phyloP scores from a whole-genome alignment of 2,113 vertebrate genomes.

The Peromyscus californicus region DNA sequence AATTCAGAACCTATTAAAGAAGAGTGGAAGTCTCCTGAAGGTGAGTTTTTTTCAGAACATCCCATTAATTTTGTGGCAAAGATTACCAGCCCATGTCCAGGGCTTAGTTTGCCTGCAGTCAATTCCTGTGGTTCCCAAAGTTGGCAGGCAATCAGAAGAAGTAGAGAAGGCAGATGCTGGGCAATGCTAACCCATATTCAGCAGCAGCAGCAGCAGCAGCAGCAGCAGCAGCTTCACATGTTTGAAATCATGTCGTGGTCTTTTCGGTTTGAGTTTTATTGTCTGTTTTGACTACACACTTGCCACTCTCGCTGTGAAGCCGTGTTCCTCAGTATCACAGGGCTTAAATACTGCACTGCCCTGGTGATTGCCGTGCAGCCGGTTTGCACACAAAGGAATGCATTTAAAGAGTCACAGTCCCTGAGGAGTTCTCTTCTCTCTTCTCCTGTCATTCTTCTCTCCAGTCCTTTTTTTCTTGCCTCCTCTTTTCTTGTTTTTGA shows the following conservation, averaged over 20 bases:
- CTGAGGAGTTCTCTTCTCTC: not conserved
- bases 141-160: constrained; percentile 85
- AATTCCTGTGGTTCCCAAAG: constrained; percentile 86
- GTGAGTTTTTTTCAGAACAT: constrained; percentile 75
- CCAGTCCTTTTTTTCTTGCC: not conserved
- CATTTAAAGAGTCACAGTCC: not conserved
- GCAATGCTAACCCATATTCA: constrained; percentile 71
- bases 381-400: not conserved
- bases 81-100: constrained; percentile 74
- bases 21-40: constrained; percentile 52
- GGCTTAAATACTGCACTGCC: not conserved
- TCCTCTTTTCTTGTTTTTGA: not conserved
- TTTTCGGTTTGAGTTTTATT: constrained; percentile 79
- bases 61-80: constrained; percentile 78
- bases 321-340: not conserved
- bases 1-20: not conserved
- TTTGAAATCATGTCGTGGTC: constrained; percentile 81
- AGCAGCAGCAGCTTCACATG: constrained; percentile 65
- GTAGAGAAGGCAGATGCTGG: constrained; percentile 80
- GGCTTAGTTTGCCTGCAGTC: constrained; percentile 83
- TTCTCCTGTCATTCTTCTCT: not conserved
- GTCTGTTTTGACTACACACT: constrained; percentile 72
- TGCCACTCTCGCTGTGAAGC: constrained; percentile 60
- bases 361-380: not conserved
- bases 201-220: no score